Conservation (phyloP, 1,140 invertebrate species). For the Rhyzopertha dominica region DNA sequence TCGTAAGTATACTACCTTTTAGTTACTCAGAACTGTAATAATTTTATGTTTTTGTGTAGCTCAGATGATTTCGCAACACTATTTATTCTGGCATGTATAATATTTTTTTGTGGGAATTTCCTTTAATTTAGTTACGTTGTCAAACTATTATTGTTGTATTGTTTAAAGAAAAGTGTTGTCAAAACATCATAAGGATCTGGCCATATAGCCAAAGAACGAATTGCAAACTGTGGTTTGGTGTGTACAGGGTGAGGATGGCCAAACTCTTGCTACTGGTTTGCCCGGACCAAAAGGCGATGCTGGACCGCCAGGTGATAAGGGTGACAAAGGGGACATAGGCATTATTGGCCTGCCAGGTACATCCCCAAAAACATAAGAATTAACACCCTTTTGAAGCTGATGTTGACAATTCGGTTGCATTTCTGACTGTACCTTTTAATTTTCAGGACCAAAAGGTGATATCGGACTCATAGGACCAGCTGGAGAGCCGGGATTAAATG, state of each 20-base stretch:
- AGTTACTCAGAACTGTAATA: no score
- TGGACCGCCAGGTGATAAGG: conserved; percentile 75
- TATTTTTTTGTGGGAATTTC: no score
- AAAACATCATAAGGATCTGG: no score
- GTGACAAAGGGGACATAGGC: conserved; percentile 82
- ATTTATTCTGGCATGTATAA: no score
- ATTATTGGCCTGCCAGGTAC: conserved; percentile 55
- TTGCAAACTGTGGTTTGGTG: conserved; percentile 38
- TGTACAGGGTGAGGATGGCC: conserved; percentile 47
- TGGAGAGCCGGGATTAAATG: conserved; percentile 72
- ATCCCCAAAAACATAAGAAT: not conserved
- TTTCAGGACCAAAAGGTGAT: conserved; percentile 43
- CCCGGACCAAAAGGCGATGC: conserved; percentile 47
- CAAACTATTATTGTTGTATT: not conserved
- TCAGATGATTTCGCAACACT: no score
- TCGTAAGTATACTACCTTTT: no score
- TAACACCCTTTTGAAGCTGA: not conserved
- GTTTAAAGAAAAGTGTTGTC: not conserved
- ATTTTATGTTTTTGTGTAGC: no score
- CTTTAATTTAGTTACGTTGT: conserved; percentile 1
- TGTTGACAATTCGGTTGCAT: conserved; percentile 3
- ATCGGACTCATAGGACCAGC: conserved; percentile 68
- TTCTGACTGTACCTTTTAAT: not conserved
- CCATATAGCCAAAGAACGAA: no score
- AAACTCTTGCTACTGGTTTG: conserved; percentile 45